These are phyloP conservation scores for Lamellibrachia luymesi DNA, from an alignment of 1,140 invertebrate genomes.

Conservation along the genomic window DNA sequence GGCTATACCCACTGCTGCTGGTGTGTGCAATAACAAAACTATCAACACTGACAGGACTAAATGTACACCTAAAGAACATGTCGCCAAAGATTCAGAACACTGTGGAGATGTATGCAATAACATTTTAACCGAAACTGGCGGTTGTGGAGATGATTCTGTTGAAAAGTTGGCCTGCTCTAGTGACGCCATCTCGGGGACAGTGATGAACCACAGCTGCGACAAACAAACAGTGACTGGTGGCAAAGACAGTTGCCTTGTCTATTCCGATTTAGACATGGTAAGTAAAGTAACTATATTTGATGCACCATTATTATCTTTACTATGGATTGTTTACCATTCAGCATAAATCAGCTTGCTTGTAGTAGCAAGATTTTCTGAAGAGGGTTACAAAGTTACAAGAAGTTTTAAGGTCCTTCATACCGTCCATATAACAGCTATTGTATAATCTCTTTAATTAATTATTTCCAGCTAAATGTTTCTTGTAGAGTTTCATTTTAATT, in stretches of 20 bases:
- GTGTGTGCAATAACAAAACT: not conserved
- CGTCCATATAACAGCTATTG: too few species aligned
- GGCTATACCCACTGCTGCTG: too few species aligned
- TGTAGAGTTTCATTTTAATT: too few species aligned
- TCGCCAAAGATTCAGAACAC: not conserved
- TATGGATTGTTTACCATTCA: too few species aligned
- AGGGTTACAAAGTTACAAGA: not conserved
- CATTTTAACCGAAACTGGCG: not conserved
- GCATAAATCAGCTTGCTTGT: too few species aligned
- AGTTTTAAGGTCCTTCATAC: not conserved
- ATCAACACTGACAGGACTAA: not conserved
- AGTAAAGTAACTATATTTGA: not conserved
- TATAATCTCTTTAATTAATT: too few species aligned
- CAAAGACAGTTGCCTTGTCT: not conserved
- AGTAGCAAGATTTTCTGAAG: not conserved
- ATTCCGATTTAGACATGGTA: not conserved
- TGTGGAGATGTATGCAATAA: not conserved
- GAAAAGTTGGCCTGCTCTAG: not conserved
- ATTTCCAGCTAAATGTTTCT: too few species aligned
- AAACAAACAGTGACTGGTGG: not conserved
- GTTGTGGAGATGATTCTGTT: not conserved
- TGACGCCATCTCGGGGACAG: not conserved
- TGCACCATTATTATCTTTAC: too few species aligned
- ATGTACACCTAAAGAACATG: not conserved
- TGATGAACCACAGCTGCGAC: not conserved